A percentile compares a stretch with the other conserved stretches of the same genome.
These are phyloP conservation scores for Hemibagrus wyckioides DNA, from an alignment of 2,113 vertebrate species.

Conservation along the genomic window DNA sequence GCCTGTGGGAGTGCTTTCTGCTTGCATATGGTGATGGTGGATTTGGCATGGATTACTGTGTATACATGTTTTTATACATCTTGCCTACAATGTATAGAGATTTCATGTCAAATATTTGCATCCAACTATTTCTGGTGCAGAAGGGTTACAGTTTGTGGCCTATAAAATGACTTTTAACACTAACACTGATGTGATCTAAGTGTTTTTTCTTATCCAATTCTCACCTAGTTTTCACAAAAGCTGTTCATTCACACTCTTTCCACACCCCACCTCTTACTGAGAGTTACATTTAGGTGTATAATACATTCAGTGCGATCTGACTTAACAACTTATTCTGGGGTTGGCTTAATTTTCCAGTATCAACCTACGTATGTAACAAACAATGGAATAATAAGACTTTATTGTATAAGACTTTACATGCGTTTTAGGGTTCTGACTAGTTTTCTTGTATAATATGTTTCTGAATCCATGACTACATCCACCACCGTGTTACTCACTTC, in stretches of 20 bases:
- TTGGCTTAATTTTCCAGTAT: background rate
- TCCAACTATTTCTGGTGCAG: background rate
- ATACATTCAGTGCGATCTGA: constrained; percentile 36
- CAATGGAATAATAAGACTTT: background rate
- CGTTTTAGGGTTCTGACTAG: background rate
- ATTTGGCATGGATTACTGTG: background rate
- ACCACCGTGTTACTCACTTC: background rate
- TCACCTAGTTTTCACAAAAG: constrained; percentile 9
- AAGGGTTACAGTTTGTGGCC: background rate
- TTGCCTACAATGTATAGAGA: background rate
- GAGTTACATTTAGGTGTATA: constrained; percentile 11
- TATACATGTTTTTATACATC: background rate
- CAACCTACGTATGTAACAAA: background rate
- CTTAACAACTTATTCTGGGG: constrained; percentile 3
- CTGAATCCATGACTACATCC: background rate
- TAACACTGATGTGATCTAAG: background rate
- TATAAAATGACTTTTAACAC: background rate
- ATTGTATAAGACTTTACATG: background rate
- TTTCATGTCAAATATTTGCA: background rate
- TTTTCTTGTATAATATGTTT: background rate
- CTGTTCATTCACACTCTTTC: constrained; percentile 15
- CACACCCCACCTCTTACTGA: background rate
- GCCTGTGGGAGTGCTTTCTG: background rate
- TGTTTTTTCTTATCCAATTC: constrained; percentile 8
- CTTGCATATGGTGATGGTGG: background rate